Percentiles rank a stretch among this genome's conserved stretches.
Evolutionary conservation across 2,797 vertebrate genomes (phyloP).

Genomic region (Argentina silus): DNA sequence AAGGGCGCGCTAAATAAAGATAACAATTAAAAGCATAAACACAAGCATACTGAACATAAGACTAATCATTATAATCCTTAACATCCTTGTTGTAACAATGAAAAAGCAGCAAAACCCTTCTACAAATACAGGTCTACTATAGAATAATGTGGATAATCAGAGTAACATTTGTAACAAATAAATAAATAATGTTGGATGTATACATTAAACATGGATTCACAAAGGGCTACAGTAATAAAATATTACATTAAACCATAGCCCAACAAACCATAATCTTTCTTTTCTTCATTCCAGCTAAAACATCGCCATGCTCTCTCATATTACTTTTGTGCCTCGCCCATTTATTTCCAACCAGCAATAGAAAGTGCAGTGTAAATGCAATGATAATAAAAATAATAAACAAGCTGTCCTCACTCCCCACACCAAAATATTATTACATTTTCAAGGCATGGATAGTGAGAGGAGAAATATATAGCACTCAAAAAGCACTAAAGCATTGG

Average conservation of each 20-base stretch:
- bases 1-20: no score
- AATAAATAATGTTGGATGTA: constrained; percentile 74
- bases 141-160: constrained; percentile 48
- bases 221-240: constrained; percentile 73
- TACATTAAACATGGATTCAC: constrained; percentile 80
- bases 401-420: constrained; percentile 80
- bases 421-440: constrained; percentile 84
- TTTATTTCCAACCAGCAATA: constrained; percentile 75
- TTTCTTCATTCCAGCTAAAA: constrained; percentile 72
- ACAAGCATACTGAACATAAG: no score
- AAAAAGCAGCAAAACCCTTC: no score
- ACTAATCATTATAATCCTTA: no score
- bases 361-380: constrained; percentile 81
- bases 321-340: constrained; percentile 74
- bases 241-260: constrained; percentile 75
- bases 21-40: no score
- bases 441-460: constrained; percentile 75
- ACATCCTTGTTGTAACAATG: no score
- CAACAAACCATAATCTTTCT: constrained; percentile 75
- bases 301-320: constrained; percentile 69
- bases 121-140: no score
- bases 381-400: constrained; percentile 88
- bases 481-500: constrained; percentile 83
- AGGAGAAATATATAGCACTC: constrained; percentile 79
- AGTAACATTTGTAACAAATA: constrained; percentile 49